Percentiles rank a stretch among this genome's conserved stretches.
These are phyloP conservation scores for Gymnocheta viridis DNA, from an alignment of 2,888 invertebrate species.

Conservation along the genomic window DNA sequence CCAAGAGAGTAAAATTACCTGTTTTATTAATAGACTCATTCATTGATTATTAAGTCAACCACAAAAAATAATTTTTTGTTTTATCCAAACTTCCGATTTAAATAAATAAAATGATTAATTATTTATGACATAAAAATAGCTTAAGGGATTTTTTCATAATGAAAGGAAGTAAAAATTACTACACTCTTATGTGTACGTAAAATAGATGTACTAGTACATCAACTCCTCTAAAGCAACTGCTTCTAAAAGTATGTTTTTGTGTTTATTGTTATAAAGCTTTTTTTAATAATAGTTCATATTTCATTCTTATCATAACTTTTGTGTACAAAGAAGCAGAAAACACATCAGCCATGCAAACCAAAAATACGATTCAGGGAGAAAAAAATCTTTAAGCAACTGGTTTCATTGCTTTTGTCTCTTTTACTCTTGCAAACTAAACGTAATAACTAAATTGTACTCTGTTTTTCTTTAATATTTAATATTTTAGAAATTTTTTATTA, in stretches of 20 bases:
- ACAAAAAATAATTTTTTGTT: conserved; percentile 8
- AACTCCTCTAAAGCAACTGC: too few relatives aligned
- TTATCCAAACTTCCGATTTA: conserved; percentile 7
- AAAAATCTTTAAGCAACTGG: conserved; percentile 72
- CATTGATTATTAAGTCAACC: background rate
- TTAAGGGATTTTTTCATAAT: too few relatives aligned
- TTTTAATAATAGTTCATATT: conserved; percentile 79
- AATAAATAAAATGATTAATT: background rate
- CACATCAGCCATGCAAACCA: background rate
- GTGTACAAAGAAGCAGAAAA: background rate
- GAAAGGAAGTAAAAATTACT: too few relatives aligned
- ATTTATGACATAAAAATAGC: too few relatives aligned
- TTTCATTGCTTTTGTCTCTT: conserved; percentile 69
- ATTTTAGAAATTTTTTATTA: conserved; percentile 72
- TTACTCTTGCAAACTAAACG: conserved; percentile 65
- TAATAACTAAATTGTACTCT: conserved; percentile 24
- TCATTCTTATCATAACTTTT: conserved; percentile 75
- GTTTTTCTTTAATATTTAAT: conserved; percentile 71
- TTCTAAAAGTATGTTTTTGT: too few relatives aligned
- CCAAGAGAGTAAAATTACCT: conserved; percentile 39
- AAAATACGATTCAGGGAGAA: background rate
- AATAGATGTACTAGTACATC: too few relatives aligned
- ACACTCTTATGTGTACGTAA: too few relatives aligned
- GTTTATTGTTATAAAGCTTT: background rate
- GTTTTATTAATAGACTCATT: conserved; percentile 47